Base-by-base conservation (phyloP, 2,113 vertebrate species). In the Scolopax mira region DNA sequence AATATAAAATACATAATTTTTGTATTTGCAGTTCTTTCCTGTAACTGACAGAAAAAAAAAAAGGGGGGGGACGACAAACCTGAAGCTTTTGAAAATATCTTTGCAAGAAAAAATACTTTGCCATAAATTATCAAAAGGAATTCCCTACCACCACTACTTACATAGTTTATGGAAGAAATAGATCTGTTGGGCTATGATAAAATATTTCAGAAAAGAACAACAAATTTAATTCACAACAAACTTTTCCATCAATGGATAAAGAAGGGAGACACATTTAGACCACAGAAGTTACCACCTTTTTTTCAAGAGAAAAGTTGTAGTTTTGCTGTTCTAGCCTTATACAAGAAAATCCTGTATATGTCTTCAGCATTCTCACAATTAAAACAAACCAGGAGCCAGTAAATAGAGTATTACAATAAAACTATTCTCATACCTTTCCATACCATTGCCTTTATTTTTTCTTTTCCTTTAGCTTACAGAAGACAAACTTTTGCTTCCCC, bases 201-300 rank as follows among this genome's bases (percentile, higher is more conserved):
- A 58, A 33, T 49, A 44, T 46, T 9, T 46, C 11, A 61, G 18
- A 61, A 23, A n/a, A 85, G 42, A 55, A 4, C 10, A 70, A 44
- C 8, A 61, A 7, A 65, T 31, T 3, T 42, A 70, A 61, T 21
- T 55, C 33, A 37, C 19, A 52, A 46, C 61, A 62, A 52, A 28
- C 2, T 3, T 35, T 77, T 13, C 25, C 8, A n/a, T 24, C 17
- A 48, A 3, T 9, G 1, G 3, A 41, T 4, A 2, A 2, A 72
- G 9, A 79, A 24, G 65, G 8, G 2, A 71, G 1, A 2, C 9
- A 55, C 10, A 30, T 10, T 65, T 24, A 44, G 2, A 77, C 23
- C 5, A 33, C 30, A 79, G 55, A 79, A 75, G 15, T 28, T 67
- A 65, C 10, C 8, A 60, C 11, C 6, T 27, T 8, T 7, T 33